Evolutionary conservation across 1,140 invertebrate species (phyloP).

Genomic region (Ruditapes philippinarum): DNA sequence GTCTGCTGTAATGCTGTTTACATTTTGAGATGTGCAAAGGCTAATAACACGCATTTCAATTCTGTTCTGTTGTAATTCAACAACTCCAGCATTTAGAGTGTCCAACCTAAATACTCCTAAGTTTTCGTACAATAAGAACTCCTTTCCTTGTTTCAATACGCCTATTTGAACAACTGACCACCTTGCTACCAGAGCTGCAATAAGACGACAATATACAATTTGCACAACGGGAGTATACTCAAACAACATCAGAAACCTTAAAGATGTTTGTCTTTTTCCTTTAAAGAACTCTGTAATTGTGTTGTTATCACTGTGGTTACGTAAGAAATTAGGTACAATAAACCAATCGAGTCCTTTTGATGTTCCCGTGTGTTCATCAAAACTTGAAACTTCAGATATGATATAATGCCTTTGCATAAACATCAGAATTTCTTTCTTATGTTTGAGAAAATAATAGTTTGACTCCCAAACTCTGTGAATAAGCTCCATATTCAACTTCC

Average conservation of each 20-base stretch:
- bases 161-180: background rate
- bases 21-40: too few species aligned
- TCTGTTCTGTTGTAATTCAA: too few species aligned
- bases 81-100: too few species aligned
- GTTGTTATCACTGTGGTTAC: background rate
- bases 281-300: background rate
- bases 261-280: background rate
- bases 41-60: too few species aligned
- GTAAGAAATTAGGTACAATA: background rate
- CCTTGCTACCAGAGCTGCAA: background rate
- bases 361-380: background rate
- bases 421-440: slow-evolving; percentile 21
- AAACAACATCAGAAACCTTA: background rate
- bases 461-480: slow-evolving; percentile 17
- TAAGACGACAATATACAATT: background rate
- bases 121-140: too few species aligned
- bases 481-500: background rate
- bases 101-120: too few species aligned
- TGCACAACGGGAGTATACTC: background rate
- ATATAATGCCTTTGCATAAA: slow-evolving; percentile 45
- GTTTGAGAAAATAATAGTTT: background rate
- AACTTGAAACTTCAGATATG: background rate
- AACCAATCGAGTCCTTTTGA: background rate
- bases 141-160: background rate
- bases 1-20: too few species aligned